Evolutionary conservation across 2,888 invertebrate genomes (phyloP), one percentile per base, ranked within the genome.

Genomic region (Sipha maydis): DNA sequence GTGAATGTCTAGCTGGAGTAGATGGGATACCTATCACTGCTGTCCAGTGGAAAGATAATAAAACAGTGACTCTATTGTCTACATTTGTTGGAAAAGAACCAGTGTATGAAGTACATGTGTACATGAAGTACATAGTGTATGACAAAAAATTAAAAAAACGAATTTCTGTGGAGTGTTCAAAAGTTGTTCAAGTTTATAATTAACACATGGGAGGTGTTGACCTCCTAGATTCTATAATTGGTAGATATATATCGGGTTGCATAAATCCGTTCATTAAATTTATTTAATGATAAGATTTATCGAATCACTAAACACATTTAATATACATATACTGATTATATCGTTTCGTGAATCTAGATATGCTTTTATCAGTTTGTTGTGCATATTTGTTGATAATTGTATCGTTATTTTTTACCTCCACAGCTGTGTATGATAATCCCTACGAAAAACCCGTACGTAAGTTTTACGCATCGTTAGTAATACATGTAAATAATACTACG

Each of bases 361-460:
- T 31, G 54, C 56, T 25, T 79, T 79, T 79, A 79, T 79, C 78
- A 78, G 78, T 78, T 56, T 21, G 54, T 78, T 78, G 56, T 31
- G 54, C 56, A 21, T 79, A 38, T 79, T 48, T 41, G 41, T 41
- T 41, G 41, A 41, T 7, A 41, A 8, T 41, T 38, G 41, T 75
- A 75, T 75, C 25, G 38, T 75, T 75, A 38, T n/a, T 38, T 75
- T 41, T 9, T 75, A 75, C 34, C 75, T 3, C 41, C 38, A 4
- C 28, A 69, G 28, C 28, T 28, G 28, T 69, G 28, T 14, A 69
- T 69, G 28, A 69, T 69, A 9, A 8, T 8, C 5, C 8, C 41
- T 41, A 41, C 41, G 41, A 41, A 41, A 41, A 41, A 41, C 41
- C 41, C 11, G 28, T 69, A 69, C 28, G 69, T 28, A 69, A 69